These are phyloP conservation scores for Proisotoma minuta DNA, from an alignment of 2,888 invertebrate species.

Conservation along the genomic window DNA sequence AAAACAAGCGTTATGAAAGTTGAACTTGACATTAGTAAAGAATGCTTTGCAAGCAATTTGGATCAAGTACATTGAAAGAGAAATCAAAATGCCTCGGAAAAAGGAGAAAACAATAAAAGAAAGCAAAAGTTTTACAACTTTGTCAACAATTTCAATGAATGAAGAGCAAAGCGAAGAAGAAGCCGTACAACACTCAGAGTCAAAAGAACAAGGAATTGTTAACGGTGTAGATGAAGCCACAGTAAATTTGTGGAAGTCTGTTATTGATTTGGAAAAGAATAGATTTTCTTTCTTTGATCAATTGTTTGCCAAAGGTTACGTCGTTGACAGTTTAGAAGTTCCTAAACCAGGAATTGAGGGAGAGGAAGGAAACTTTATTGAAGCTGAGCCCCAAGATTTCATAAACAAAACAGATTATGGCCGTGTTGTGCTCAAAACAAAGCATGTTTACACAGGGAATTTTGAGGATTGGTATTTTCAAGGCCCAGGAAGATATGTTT, in stretches of 20 bases:
- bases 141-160: not conserved
- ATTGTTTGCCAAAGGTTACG: constrained; percentile 36
- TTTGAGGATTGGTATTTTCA: constrained; percentile 42
- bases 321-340: constrained; percentile 32
- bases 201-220: constrained; percentile 13
- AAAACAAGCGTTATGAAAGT: no score
- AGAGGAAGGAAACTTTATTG: constrained; percentile 30
- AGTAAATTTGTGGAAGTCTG: constrained; percentile 23
- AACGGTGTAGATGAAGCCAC: constrained; percentile 19
- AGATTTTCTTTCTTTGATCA: constrained; percentile 43
- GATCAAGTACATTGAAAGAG: no score
- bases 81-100: no score
- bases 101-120: not conserved
- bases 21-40: no score
- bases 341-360: constrained; percentile 9
- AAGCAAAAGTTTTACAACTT: not conserved
- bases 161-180: not conserved
- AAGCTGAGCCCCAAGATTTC: constrained; percentile 32
- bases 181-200: not conserved
- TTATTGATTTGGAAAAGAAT: constrained; percentile 27
- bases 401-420: constrained; percentile 39
- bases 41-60: no score
- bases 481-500: constrained; percentile 41
- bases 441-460: constrained; percentile 43
- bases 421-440: constrained; percentile 42